Percentiles rank a stretch among this genome's conserved stretches.
Conservation (phyloP, 2,888 invertebrate genomes). For the Scotopteryx bipunctaria region DNA sequence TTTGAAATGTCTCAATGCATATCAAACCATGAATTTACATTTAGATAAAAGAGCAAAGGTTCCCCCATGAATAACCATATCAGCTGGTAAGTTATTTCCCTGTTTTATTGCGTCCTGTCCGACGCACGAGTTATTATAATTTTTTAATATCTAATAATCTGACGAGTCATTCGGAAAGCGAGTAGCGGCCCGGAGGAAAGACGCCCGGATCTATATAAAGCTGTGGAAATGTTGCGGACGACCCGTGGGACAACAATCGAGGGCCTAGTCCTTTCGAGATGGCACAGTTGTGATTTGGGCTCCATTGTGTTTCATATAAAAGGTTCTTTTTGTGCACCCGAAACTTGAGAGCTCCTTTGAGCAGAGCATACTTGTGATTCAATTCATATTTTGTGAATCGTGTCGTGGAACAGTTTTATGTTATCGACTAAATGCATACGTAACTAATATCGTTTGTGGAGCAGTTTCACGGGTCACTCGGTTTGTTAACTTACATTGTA, state of each 20-base stretch:
- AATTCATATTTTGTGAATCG: constrained; percentile 23
- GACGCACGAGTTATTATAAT: constrained; percentile 53
- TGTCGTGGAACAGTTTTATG: constrained; percentile 16
- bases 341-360: constrained; percentile 46
- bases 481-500: constrained; percentile 7
- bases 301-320: constrained; percentile 52
- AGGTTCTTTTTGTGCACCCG: constrained; percentile 47
- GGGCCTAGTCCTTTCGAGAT: constrained; percentile 48
- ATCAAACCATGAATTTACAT: constrained; percentile 36
- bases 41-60: constrained; percentile 34
- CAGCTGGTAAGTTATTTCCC: constrained; percentile 36
- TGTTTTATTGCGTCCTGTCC: constrained; percentile 39
- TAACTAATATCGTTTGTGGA: not conserved
- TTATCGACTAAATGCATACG: constrained; percentile 2
- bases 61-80: constrained; percentile 28
- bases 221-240: constrained; percentile 50
- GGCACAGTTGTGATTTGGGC: constrained; percentile 53
- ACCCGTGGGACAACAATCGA: constrained; percentile 51
- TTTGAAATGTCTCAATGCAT: constrained; percentile 33
- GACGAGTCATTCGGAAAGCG: constrained; percentile 51
- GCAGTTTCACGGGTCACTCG: not conserved
- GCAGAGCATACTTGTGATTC: constrained; percentile 18
- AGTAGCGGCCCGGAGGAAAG: constrained; percentile 42
- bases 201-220: constrained; percentile 47
- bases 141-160: too few species aligned